Base-by-base conservation (phyloP, 2,797 vertebrate genomes). In the Psittacula echo region DNA sequence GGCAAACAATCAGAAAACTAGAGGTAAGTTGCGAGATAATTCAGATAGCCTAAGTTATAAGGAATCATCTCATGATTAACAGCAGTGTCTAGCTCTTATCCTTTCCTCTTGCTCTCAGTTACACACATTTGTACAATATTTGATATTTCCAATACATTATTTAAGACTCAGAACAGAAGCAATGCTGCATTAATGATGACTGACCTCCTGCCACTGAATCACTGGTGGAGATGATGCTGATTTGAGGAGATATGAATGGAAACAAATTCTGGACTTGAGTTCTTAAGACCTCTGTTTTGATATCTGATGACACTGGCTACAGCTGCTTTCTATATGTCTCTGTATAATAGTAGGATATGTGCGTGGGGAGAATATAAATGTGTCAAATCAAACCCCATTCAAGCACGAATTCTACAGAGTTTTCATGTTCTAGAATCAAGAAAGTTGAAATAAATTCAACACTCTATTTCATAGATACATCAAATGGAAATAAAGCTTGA, bases 331-430 rank as follows among this genome's bases (percentile, higher is more conserved):
- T 78, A 70, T 83, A 89, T 81, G 79, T 70, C 73, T 89, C 41
- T 89, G 21, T 3, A 2, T 65, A 94, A 88, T 71, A 87, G 94
- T 29, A 89, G 87, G 72, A 20, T 89, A 61, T 65, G 75, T 62
- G 79, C 0, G 30, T 83, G 58, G 8, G 70, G n/a, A 16, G 76
- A 96, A 95, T 95, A 78, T 60, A 75, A 92, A 96, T 84, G 45
- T 71, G 62, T 51, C 68, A 95, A 93, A 96, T 93, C 74, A 95
- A 85, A 85, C 85, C 92, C 50, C 45, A 94, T 86, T 95, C 65
- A 80, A 84, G 27, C 10, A 62, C 41, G 68, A 88, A 89, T 87
- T 85, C 65, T 58, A 51, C 47, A 85, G 82, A 79, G 34, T 44
- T 81, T 64, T 48, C 34, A 37, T 10, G 32, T 42, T 94, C 44